These are phyloP conservation scores for Dastarcus helophoroides DNA, from an alignment of 2,888 invertebrate species.

Conservation along the genomic window DNA sequence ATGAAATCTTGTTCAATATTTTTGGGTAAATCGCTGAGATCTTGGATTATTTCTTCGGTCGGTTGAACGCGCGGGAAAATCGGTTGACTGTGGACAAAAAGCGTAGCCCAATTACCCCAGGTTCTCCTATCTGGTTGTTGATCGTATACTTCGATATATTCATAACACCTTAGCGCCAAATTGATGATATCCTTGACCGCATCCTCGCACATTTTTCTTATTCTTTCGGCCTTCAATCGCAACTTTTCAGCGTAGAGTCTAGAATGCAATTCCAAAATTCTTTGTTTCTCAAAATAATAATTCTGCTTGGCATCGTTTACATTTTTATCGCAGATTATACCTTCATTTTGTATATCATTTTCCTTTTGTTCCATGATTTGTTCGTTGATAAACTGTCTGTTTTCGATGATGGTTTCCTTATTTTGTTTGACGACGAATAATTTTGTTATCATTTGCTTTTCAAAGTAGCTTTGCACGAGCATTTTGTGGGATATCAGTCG, in stretches of 20 bases:
- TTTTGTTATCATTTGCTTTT: constrained; percentile 53
- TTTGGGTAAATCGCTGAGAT: constrained; percentile 29
- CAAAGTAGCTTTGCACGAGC: constrained; percentile 50
- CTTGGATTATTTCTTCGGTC: constrained; percentile 31
- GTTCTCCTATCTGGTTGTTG: constrained; percentile 36
- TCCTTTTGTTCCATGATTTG: constrained; percentile 42
- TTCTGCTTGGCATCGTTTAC: no score
- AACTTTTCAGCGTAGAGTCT: constrained; percentile 44
- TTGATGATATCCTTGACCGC: constrained; percentile 45
- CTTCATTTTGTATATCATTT: constrained; percentile 32
- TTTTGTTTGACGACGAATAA: constrained; percentile 50
- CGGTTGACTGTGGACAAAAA: constrained; percentile 45
- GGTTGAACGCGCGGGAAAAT: constrained; percentile 42
- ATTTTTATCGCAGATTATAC: constrained; percentile 17
- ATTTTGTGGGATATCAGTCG: constrained; percentile 43
- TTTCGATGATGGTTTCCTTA: constrained; percentile 43
- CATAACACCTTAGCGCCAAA: constrained; percentile 42
- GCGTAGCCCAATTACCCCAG: constrained; percentile 42
- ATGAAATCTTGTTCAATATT: constrained; percentile 38
- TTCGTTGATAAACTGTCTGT: constrained; percentile 41
- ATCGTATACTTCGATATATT: constrained; percentile 36
- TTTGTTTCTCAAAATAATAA: constrained; percentile 37
- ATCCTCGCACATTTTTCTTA: constrained; percentile 42
- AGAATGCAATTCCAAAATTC: constrained; percentile 42
- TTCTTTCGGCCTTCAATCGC: constrained; percentile 39